A percentile compares a stretch with the other conserved stretches of the same genome.
These are phyloP conservation scores for Microchrysa polita DNA, from an alignment of 2,888 invertebrate genomes.

Conservation along the genomic window DNA sequence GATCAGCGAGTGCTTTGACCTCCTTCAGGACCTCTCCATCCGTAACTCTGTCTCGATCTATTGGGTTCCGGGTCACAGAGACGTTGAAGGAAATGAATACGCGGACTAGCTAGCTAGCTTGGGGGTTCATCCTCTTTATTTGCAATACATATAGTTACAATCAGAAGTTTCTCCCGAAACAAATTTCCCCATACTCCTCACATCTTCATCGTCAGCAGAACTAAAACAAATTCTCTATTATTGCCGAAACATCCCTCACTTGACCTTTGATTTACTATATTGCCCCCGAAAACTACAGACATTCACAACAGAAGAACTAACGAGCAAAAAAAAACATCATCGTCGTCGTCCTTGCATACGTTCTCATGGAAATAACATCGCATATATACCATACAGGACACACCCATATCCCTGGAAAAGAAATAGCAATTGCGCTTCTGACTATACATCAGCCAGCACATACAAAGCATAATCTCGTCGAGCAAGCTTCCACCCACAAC, in stretches of 20 bases:
- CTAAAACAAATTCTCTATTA: not conserved
- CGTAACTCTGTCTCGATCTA: too few species aligned
- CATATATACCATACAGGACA: not conserved
- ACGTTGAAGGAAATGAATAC: too few species aligned
- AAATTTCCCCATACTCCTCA: not conserved
- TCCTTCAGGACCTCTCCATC: too few species aligned
- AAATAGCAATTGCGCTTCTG: not conserved
- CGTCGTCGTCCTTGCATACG: slow-evolving; percentile 26
- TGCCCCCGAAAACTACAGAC: too few species aligned
- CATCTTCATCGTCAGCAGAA: not conserved
- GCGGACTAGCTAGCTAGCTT: too few species aligned
- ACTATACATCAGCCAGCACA: not conserved
- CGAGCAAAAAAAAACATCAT: not conserved
- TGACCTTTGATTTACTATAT: slow-evolving; percentile 12
- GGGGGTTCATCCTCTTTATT: too few species aligned
- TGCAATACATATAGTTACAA: too few species aligned
- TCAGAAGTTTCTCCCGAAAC: too few species aligned
- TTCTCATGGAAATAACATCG: slow-evolving; percentile 16
- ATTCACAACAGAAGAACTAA: not conserved
- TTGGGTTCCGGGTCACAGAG: too few species aligned
- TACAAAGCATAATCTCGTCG: too few species aligned
- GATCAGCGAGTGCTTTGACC: too few species aligned
- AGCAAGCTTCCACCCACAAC: not conserved
- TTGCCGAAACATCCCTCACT: not conserved
- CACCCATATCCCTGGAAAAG: not conserved